Evolutionary conservation across 2,888 invertebrate genomes (phyloP).

Genomic region (Trichogramma dendrolimi): DNA sequence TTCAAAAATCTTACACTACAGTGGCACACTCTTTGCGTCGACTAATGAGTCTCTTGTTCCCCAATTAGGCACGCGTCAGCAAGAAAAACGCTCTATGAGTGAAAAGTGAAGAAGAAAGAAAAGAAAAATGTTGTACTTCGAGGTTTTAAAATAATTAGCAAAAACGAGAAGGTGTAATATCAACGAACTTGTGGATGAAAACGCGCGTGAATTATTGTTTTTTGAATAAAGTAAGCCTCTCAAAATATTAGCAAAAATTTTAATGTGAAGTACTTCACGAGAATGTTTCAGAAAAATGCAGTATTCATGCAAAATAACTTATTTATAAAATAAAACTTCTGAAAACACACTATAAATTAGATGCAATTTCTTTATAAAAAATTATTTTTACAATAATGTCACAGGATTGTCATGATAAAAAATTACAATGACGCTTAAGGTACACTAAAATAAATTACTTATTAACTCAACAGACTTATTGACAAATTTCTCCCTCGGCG

Average conservation of each 20-base stretch:
- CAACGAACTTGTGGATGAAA: no score
- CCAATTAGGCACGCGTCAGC: conserved; percentile 38
- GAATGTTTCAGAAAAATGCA: no score
- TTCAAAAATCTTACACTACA: no score
- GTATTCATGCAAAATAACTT: no score
- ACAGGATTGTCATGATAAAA: neutral
- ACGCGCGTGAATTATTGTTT: no score
- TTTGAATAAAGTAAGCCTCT: no score
- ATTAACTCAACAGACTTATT: neutral
- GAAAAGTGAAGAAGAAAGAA: neutral
- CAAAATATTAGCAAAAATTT: no score
- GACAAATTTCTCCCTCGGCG: conserved; percentile 27
- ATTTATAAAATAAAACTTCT: no score
- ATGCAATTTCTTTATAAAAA: neutral
- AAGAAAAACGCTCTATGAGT: conserved; percentile 20
- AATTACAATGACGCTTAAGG: neutral
- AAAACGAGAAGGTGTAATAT: no score
- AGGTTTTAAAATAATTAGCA: no score
- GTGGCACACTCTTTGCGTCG: conserved; percentile 24
- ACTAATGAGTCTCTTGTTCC: conserved; percentile 45
- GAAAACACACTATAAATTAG: no score
- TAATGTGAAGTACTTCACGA: no score
- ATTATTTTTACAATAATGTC: neutral
- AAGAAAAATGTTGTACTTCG: neutral
- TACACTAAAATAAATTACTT: neutral